Conservation (phyloP, 2,113 vertebrate species). For the Gobio gobio region DNA sequence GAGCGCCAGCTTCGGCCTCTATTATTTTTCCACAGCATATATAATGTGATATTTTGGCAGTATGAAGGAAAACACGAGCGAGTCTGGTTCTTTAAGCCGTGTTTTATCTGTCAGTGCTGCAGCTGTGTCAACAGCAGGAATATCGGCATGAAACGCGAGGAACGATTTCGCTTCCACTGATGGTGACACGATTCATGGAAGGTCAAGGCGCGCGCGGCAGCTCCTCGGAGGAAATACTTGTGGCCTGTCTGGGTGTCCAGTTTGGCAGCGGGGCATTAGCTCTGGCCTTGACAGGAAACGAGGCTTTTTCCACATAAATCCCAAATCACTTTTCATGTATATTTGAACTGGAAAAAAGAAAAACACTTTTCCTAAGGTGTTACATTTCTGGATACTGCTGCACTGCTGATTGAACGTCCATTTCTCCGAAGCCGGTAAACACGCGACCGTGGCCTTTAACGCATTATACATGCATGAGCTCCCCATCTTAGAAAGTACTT, state of each 20-base stretch:
- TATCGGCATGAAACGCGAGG: slow-evolving; percentile 22
- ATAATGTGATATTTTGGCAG: slow-evolving; percentile 72
- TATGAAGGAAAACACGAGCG: slow-evolving; percentile 72
- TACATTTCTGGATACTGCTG: neutral
- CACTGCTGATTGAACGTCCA: neutral
- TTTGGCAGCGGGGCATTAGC: slow-evolving; percentile 15
- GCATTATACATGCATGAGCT: slow-evolving; percentile 23
- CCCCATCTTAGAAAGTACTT: neutral
- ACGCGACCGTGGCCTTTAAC: neutral
- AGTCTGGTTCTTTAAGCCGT: slow-evolving; percentile 65
- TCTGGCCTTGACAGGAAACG: slow-evolving; percentile 9
- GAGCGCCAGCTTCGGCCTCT: neutral
- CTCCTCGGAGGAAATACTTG: neutral
- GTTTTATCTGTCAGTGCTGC: slow-evolving; percentile 75
- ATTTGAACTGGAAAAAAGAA: neutral
- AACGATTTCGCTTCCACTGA: slow-evolving; percentile 30
- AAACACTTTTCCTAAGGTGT: slow-evolving; percentile 24
- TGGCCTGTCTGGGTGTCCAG: slow-evolving; percentile 28
- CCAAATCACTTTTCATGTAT: slow-evolving; percentile 37
- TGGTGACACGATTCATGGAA: slow-evolving; percentile 44
- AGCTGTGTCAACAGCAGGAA: slow-evolving; percentile 79
- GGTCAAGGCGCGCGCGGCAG: neutral
- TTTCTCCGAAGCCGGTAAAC: slow-evolving; percentile 1
- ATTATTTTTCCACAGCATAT: slow-evolving; percentile 61
- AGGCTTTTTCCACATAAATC: slow-evolving; percentile 22